Evolutionary conservation across 2,113 vertebrate genomes (phyloP), one percentile per base, ranked within the genome.

Genomic region (Melanostigma gelatinosum): DNA sequence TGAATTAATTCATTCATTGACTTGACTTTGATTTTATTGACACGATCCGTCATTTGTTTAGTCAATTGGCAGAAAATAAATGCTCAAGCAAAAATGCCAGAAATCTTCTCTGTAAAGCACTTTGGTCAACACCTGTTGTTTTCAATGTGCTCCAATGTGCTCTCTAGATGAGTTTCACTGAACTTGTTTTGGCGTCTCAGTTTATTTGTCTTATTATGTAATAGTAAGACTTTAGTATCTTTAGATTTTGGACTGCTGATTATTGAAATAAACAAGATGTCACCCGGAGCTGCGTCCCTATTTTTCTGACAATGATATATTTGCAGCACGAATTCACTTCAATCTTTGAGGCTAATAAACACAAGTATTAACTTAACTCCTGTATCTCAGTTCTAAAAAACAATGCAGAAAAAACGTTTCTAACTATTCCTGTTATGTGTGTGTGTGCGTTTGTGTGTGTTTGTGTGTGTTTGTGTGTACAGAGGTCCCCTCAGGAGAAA

Each of bases 401-500:
- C 60, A 58, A 27, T 61, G 54, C 62, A 32, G 32, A 60, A 32
- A 72, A 15, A 40, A 20, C 20, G 44, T 72, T 80, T 57, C n/a
- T 63, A 34, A 62, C 18, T 3, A 2, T 40, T 46, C 7, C 36
- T 18, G 3, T 32, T 4, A 32, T 75, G 36, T 64, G 38, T 68
- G 13, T 70, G 7, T 32, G 38, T 65, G 13, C 67, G 7, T 32
- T 3, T 32, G 40, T 80, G 18, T n/a, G 22, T 65, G n/a, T 64
- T 18, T 85, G 60, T 72, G 16, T 76, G 54, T 88, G 50, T 77
- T 4, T 62, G 52, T 90, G 48, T 80, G 1, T 75, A 48, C 62
- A 94, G 94, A 69, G 44, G 18, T 82, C 79, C n/a, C 36, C 74
- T 24, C 71, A 93, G 32, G 75, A 89, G 62, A 90, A 84, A 71